Percentiles rank a stretch among this genome's conserved stretches.
These are phyloP conservation scores for Mormyrops boulengeri DNA, from an alignment of 2,797 vertebrate species.

Conservation along the genomic window DNA sequence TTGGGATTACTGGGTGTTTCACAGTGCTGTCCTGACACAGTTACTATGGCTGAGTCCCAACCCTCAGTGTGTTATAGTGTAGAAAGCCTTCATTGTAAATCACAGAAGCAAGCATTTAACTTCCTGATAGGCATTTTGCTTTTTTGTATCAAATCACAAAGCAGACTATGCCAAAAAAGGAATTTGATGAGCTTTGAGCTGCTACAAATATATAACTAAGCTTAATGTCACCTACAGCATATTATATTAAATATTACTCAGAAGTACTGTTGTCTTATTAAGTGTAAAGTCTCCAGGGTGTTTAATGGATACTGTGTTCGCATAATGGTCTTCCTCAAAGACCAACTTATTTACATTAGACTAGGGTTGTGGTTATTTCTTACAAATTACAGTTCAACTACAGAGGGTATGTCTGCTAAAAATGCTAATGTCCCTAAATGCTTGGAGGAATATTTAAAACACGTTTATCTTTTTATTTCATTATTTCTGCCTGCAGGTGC, in stretches of 20 bases:
- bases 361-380: neutral
- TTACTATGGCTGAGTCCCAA: neutral
- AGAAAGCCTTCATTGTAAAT: neutral
- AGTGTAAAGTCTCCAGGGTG: neutral
- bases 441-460: constrained; percentile 2
- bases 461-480: constrained; percentile 1
- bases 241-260: neutral
- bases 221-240: neutral
- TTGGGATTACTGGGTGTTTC: neutral
- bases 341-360: neutral
- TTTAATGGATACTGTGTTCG: neutral
- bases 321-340: neutral
- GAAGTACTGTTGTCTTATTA: neutral
- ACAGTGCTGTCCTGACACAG: neutral
- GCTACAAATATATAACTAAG: neutral
- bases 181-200: neutral
- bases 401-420: neutral
- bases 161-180: neutral
- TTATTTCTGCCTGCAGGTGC: constrained; percentile 4
- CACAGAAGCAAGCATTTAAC: neutral
- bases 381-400: neutral
- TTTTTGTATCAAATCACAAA: neutral
- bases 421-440: neutral
- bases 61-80: neutral
- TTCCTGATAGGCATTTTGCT: neutral